These are phyloP conservation scores for Patagioenas fasciata DNA, from an alignment of 2,113 vertebrate species.

Conservation along the genomic window DNA sequence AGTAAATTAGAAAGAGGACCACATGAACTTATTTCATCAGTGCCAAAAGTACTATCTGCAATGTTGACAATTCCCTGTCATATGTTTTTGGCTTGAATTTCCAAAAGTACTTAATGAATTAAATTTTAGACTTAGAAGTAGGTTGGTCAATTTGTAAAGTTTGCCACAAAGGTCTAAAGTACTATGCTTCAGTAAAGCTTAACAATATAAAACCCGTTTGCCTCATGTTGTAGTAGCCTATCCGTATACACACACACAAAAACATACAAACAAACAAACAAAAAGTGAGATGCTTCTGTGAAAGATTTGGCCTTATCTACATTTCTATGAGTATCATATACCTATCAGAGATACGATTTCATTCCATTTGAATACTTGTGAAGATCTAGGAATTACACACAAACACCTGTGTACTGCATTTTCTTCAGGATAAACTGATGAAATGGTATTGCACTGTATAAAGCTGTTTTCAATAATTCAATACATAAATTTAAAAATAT, in stretches of 20 bases:
- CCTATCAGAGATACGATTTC: neutral
- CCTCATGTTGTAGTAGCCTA: neutral
- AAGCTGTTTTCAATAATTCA: neutral
- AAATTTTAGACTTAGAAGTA: neutral
- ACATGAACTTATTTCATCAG: neutral
- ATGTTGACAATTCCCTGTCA: neutral
- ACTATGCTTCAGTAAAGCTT: neutral
- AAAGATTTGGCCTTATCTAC: neutral
- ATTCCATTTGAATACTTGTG: neutral
- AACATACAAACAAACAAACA: neutral
- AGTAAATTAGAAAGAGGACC: neutral
- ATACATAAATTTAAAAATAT: neutral
- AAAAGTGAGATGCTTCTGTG: neutral
- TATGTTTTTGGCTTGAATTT: neutral
- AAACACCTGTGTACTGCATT: neutral
- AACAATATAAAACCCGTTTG: neutral
- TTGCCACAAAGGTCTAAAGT: neutral
- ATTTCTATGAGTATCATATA: neutral
- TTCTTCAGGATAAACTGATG: neutral
- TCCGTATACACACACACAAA: too few species aligned
- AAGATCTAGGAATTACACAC: neutral
- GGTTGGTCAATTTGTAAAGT: neutral
- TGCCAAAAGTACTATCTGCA: neutral
- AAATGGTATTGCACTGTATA: neutral
- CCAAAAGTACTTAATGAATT: neutral